Percentiles rank a stretch among this genome's conserved stretches.
phyloP scores from a whole-genome alignment of 2,113 vertebrate genomes.

The Gila orcuttii region DNA sequence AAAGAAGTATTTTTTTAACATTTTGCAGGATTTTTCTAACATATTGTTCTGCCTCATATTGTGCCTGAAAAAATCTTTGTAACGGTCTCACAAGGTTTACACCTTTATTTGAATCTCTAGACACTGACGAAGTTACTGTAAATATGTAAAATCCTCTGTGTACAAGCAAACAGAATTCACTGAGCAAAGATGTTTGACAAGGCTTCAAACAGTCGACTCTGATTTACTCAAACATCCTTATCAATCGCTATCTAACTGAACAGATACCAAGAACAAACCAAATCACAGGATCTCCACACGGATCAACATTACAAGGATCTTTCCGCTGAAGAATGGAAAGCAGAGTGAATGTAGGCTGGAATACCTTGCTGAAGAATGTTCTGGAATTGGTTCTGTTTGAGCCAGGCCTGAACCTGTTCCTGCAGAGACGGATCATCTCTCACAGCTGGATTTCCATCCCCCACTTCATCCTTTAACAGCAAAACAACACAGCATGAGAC shows the following conservation, averaged over 20 bases:
- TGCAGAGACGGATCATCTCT: slow-evolving; percentile 85
- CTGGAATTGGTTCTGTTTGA: slow-evolving; percentile 88
- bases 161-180: background rate
- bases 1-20: background rate
- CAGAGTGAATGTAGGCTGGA: background rate
- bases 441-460: slow-evolving; percentile 85
- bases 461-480: slow-evolving; percentile 82
- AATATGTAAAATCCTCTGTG: background rate
- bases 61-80: background rate
- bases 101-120: background rate
- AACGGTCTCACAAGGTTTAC: background rate
- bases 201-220: background rate
- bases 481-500: slow-evolving; percentile 8
- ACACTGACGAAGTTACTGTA: background rate
- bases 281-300: background rate
- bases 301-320: background rate
- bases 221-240: slow-evolving; percentile 12
- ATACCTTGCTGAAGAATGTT: slow-evolving; percentile 94
- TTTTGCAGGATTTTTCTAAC: background rate
- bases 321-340: background rate
- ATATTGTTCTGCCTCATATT: background rate
- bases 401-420: slow-evolving; percentile 88
- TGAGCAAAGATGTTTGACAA: background rate
- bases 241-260: slow-evolving; percentile 23
- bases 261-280: slow-evolving; percentile 26